phyloP scores from a whole-genome alignment of 2,888 invertebrate species.

The Drosophila pullipes region DNA sequence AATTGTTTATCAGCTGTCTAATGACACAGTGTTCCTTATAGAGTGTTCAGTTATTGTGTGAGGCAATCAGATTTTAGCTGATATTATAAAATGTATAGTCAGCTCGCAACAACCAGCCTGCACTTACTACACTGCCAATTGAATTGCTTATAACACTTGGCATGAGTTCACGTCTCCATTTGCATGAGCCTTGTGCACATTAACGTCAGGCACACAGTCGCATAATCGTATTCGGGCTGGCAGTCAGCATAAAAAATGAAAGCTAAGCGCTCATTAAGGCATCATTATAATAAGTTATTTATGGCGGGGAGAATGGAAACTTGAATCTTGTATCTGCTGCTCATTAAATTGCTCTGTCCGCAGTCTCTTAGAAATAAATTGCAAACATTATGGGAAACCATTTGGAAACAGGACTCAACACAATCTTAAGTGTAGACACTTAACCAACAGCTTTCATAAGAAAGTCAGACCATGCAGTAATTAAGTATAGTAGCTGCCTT shows the following conservation, averaged over 20 bases:
- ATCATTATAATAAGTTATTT: slow-evolving; percentile 71
- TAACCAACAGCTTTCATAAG: neutral
- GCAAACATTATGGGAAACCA: neutral
- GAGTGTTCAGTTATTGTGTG: neutral
- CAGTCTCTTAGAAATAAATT: slow-evolving; percentile 30
- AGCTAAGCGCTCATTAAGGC: slow-evolving; percentile 74
- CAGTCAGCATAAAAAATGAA: slow-evolving; percentile 62
- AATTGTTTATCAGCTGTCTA: neutral
- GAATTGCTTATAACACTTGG: slow-evolving; percentile 13
- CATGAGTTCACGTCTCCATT: slow-evolving; percentile 51
- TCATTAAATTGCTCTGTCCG: slow-evolving; percentile 44
- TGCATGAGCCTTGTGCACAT: slow-evolving; percentile 40
- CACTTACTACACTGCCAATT: neutral
- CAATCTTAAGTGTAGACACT: neutral
- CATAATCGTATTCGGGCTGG: neutral
- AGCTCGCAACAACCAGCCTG: neutral
- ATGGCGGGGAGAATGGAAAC: slow-evolving; percentile 24
- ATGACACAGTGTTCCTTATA: neutral
- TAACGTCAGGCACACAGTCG: slow-evolving; percentile 22
- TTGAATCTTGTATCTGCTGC: slow-evolving; percentile 30
- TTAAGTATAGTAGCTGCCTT: slow-evolving; percentile 18
- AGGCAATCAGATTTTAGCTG: slow-evolving; percentile 7
- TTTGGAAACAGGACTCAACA: neutral
- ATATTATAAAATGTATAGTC: neutral
- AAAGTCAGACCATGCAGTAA: slow-evolving; percentile 20